Evolutionary conservation across 1,140 invertebrate species (phyloP), one percentile per base, ranked within the genome.

Genomic region (Aporrectodea caliginosa): DNA sequence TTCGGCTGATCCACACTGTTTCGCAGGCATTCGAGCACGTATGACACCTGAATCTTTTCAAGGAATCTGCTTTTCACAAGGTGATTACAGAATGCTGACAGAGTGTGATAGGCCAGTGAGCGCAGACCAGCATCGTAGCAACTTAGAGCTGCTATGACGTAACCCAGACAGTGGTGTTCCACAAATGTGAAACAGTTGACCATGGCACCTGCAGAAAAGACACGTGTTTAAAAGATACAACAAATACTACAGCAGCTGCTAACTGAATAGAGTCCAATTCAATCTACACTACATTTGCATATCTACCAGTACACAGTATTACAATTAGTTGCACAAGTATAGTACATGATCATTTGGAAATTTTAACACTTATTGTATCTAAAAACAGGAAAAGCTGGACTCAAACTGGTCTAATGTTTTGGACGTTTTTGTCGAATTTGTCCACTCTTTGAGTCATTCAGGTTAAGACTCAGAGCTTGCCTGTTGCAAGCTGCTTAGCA

Each of bases 11-110:
- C 79, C 88, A 88, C 77, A 88, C 86, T 81, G 81, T 84, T 84
- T 73, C 77, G 71, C 0, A 86, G 16, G 32, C 82, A 75, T 1
- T 82, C 73, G 68, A 86, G 33, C 70, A 86, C 22, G 74, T 85
- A 86, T 87, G 84, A 88, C 88, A 90, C 32, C 90, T 86, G 84
- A 0, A 84, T 75, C 69, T 89, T 89, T 82, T 91, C 90, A 73
- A 88, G 87, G 80, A 85, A 92, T 90, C 90, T 91, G 80, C 91
- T 90, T 68, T 90, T 90, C 86, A 93, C 91, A 34, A 93, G 83
- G 80, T 93, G 92, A 81, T 90, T 88, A 83, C 92, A 91, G 86
- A 93, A 93, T 83, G 91, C 88, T 58, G 91, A 88, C 71, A 94
- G 86, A 12, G 92, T 90, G 79, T 92, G 91, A 83, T 91, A 93